Conservation (phyloP, 2,888 invertebrate genomes). For the Elmis aenea region DNA sequence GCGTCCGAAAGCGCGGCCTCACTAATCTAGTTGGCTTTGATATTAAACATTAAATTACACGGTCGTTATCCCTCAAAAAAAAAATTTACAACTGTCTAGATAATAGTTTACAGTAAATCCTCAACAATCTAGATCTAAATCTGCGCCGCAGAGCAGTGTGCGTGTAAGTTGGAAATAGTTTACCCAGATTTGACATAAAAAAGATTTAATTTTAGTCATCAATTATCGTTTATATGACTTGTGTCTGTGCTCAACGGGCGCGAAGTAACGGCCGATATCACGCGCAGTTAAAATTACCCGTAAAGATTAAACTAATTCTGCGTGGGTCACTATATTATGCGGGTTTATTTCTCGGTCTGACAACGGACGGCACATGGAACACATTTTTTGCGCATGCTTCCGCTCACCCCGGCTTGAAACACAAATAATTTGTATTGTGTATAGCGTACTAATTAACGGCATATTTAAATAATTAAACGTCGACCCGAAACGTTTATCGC, state of each 20-base stretch:
- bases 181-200: too few species aligned
- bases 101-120: too few species aligned
- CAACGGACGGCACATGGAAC: slow-evolving; percentile 4
- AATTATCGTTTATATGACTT: slow-evolving; percentile 37
- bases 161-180: too few species aligned
- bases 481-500: slow-evolving; percentile 3
- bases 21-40: too few species aligned
- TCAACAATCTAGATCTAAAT: too few species aligned
- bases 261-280: slow-evolving; percentile 35
- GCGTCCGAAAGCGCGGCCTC: too few species aligned
- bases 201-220: slow-evolving; percentile 35
- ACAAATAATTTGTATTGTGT: slow-evolving; percentile 10
- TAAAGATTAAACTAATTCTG: slow-evolving; percentile 23
- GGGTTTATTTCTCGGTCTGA: slow-evolving; percentile 12
- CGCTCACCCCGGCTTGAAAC: too few species aligned
- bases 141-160: too few species aligned
- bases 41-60: too few species aligned
- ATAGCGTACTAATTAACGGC: slow-evolving; percentile 8
- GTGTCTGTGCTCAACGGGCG: slow-evolving; percentile 34
- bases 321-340: slow-evolving; percentile 6
- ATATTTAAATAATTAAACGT: slow-evolving; percentile 9
- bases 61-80: too few species aligned
- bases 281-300: slow-evolving; percentile 31
- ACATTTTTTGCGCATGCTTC: slow-evolving; percentile 5
- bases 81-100: too few species aligned